Base-by-base conservation (phyloP, 1,140 invertebrate genomes). In the Myzus persicae region DNA sequence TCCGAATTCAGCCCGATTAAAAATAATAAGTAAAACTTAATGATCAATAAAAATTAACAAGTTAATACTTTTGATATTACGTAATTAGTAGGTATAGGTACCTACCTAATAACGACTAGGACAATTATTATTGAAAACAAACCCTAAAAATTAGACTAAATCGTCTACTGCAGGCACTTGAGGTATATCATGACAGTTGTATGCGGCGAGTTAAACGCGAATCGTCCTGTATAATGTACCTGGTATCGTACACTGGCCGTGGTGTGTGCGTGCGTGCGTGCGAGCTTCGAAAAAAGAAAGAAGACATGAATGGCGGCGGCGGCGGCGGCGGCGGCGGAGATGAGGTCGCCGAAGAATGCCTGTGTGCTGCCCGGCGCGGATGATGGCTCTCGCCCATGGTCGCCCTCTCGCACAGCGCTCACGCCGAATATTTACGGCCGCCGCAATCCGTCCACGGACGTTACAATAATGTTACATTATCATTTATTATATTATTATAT, bases 401-500 rank as follows among this genome's bases (percentile, higher is more conserved):
- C 40, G 11, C 38, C 84, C 40, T 26, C 84, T 85, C 42, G 84
- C 44, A 9, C 40, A 2, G 82, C 82, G 38, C 24, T 26, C 82
- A 85, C 42, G 84, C 38, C 84, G 84, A 85, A 85, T n/a, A n/a
- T 85, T 85, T 44, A 24, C 84, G 9, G 40, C 84, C 84, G 40
- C 84, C 84, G 84, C 24, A 18, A 85, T 44, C 84, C 84, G 84
- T 44, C 31, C 14, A 44, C 84, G 20, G 6, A 85, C 42, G 59
- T 67, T 67, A 67, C n/a, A n/a, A 67, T n/a, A 67, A 67, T 18
- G 59, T 67, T 67, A 67, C 59, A n/a, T 44, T 85, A 85, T 82
- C 38, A 38, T 82, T 40, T 40, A 84, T 40, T 42, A 84, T 40
- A 40, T 40, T 40, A 84, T 24, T 36, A 81, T 81, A 22, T 40